Conservation (phyloP, 92 coral and sea anemone genomes). For the Virgularia gustaviana region DNA sequence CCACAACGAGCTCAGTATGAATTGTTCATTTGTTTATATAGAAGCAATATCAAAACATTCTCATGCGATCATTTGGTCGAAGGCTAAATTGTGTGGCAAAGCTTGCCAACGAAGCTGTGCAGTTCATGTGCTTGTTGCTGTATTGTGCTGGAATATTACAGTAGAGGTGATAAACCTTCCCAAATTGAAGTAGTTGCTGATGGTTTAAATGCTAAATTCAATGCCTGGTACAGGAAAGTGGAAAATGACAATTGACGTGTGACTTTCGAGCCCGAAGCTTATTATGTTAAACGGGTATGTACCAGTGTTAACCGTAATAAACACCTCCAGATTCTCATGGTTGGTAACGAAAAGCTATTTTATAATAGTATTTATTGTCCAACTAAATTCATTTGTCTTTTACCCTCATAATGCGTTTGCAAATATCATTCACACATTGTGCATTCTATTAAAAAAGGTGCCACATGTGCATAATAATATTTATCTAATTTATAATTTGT, state of each 20-base stretch:
- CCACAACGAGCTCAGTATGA: too few species aligned
- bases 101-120: not conserved
- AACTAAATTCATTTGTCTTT: too few species aligned
- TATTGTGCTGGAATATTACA: conserved; percentile 2
- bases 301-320: too few species aligned
- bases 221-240: not conserved
- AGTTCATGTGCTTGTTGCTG: conserved; percentile 3
- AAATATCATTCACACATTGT: too few species aligned
- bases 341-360: too few species aligned
- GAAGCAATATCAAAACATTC: not conserved
- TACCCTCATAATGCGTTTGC: too few species aligned
- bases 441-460: too few species aligned
- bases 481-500: too few species aligned
- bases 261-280: not conserved
- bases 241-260: not conserved
- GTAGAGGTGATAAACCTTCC: not conserved
- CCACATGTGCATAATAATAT: too few species aligned
- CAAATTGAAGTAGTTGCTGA: not conserved
- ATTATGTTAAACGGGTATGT: not conserved
- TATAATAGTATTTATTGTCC: too few species aligned
- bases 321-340: too few species aligned
- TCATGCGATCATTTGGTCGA: not conserved
- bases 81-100: not conserved
- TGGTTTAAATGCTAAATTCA: not conserved
- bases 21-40: too few species aligned